These are phyloP conservation scores for Melolontha melolontha DNA, from an alignment of 2,888 invertebrate species.

Conservation along the genomic window DNA sequence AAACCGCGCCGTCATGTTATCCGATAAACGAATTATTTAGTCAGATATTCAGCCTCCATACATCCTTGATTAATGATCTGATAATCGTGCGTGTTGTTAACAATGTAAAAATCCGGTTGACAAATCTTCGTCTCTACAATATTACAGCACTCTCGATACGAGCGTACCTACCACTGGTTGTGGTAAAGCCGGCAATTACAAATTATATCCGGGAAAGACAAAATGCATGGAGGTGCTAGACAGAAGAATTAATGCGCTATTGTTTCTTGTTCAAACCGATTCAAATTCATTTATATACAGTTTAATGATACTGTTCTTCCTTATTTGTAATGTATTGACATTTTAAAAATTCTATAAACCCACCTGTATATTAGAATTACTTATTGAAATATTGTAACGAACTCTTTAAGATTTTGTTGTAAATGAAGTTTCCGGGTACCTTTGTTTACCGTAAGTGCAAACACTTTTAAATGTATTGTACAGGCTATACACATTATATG, in stretches of 20 bases:
- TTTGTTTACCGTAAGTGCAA: no score
- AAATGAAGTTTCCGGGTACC: no score
- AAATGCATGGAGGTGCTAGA: not conserved
- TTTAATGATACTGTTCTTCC: not conserved
- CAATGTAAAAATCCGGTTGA: slow-evolving; percentile 6
- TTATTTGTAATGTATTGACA: no score
- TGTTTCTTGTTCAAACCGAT: not conserved
- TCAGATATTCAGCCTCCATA: slow-evolving; percentile 10
- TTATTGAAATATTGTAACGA: no score
- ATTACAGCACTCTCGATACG: not conserved
- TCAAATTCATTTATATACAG: not conserved
- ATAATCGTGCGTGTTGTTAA: slow-evolving; percentile 19
- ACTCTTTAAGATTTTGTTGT: no score
- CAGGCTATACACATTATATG: no score
- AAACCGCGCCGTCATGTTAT: slow-evolving; percentile 26
- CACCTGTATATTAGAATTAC: no score
- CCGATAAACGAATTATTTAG: slow-evolving; percentile 28
- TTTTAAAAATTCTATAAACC: no score
- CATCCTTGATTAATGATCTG: slow-evolving; percentile 29
- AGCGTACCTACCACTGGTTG: not conserved
- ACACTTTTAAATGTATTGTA: no score
- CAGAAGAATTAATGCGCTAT: not conserved
- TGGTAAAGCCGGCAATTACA: not conserved
- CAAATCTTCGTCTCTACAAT: slow-evolving; percentile 3
- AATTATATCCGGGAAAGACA: not conserved